A percentile compares a stretch with the other conserved stretches of the same genome.
Conservation (phyloP, 92 coral and sea anemone genomes). For the Bergia sp. region DNA sequence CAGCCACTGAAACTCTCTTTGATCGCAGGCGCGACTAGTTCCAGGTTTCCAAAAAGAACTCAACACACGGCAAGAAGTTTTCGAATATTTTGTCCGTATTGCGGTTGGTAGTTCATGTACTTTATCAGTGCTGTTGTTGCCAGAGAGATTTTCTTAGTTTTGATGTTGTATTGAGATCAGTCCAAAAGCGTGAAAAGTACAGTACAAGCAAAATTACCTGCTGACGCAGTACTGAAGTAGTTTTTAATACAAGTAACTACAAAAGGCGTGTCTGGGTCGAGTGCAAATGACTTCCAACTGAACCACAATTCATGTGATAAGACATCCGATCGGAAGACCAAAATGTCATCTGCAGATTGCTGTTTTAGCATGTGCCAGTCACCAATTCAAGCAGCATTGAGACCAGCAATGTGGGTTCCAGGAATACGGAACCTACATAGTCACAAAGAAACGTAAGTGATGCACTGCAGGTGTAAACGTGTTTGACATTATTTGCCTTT, state of each 20-base stretch:
- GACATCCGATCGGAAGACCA: neutral
- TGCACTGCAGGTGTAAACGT: neutral
- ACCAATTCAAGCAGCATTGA: slow-evolving; percentile 83
- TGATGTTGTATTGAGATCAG: neutral
- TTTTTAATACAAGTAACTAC: neutral
- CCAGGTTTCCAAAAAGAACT: neutral
- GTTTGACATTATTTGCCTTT: neutral
- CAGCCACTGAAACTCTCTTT: neutral
- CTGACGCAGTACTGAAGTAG: too few relatives aligned
- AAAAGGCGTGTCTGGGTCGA: neutral
- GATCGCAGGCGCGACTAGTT: slow-evolving; percentile 6
- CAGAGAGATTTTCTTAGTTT: neutral
- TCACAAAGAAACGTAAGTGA: slow-evolving; percentile 79
- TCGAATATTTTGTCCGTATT: neutral
- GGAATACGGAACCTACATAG: slow-evolving; percentile 84
- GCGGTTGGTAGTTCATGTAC: neutral
- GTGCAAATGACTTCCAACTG: neutral
- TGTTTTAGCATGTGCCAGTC: slow-evolving; percentile 95
- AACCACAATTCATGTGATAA: neutral
- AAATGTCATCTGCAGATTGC: slow-evolving; percentile 89
- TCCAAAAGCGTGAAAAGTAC: neutral
- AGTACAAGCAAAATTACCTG: neutral
- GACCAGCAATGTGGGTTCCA: slow-evolving; percentile 97
- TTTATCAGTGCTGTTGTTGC: neutral
- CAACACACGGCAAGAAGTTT: neutral